These are phyloP conservation scores for Phrynosoma platyrhinos DNA, from an alignment of 2,113 vertebrate genomes.

Conservation along the genomic window DNA sequence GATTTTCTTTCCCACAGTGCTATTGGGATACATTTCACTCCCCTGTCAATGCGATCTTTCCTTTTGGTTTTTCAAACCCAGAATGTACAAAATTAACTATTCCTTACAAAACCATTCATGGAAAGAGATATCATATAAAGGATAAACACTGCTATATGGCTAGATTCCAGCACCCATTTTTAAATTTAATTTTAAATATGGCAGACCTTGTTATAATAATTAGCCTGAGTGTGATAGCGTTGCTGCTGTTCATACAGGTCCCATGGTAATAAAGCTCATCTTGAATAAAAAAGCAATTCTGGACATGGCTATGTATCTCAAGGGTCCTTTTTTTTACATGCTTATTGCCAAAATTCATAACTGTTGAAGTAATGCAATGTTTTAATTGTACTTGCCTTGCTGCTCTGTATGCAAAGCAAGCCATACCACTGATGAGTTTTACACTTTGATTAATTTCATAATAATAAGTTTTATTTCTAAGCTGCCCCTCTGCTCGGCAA, in stretches of 20 bases:
- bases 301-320: slow-evolving; percentile 38
- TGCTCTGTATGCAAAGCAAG: slow-evolving; percentile 39
- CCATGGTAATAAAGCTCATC: slow-evolving; percentile 44
- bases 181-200: slow-evolving; percentile 65
- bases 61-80: not conserved
- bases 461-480: no score
- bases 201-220: slow-evolving; percentile 57
- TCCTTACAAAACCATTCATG: not conserved
- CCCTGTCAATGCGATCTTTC: not conserved
- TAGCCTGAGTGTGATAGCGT: slow-evolving; percentile 52
- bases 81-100: not conserved
- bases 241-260: slow-evolving; percentile 41
- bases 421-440: slow-evolving; percentile 48
- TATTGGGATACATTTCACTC: not conserved
- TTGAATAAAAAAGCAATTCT: slow-evolving; percentile 60
- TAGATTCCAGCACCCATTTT: slow-evolving; percentile 29
- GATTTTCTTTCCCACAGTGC: not conserved
- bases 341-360: slow-evolving; percentile 55
- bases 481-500: no score
- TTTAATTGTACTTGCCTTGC: slow-evolving; percentile 60
- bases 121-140: not conserved
- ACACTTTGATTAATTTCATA: slow-evolving; percentile 47
- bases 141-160: slow-evolving; percentile 17
- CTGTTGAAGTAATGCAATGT: slow-evolving; percentile 44
- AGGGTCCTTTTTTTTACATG: slow-evolving; percentile 21